These are phyloP conservation scores for Nemotelus nigrinus DNA, from an alignment of 2,888 invertebrate species.

Conservation along the genomic window DNA sequence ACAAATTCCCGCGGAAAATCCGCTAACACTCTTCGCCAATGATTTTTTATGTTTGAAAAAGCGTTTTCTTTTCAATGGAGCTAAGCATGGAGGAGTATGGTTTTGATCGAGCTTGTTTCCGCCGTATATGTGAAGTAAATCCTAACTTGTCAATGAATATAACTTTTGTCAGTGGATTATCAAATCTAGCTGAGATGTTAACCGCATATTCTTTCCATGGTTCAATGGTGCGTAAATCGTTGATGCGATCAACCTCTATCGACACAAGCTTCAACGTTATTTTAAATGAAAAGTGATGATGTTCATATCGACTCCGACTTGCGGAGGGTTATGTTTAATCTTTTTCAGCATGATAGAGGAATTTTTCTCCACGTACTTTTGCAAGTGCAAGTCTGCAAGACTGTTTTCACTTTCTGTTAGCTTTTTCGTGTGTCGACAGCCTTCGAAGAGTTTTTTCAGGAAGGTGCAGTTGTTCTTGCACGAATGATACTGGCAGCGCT, in stretches of 20 bases:
- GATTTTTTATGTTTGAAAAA: neutral
- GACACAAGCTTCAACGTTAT: neutral
- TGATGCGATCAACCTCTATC: neutral
- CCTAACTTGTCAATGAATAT: neutral
- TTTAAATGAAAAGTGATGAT: neutral
- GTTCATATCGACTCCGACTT: neutral
- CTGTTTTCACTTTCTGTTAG: neutral
- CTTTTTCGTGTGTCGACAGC: neutral
- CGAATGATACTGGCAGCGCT: neutral
- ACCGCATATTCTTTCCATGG: neutral
- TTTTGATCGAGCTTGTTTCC: neutral
- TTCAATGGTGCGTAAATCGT: neutral
- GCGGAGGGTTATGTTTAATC: neutral
- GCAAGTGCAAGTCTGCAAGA: neutral
- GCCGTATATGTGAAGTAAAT: neutral
- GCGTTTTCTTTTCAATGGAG: neutral
- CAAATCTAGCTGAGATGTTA: neutral
- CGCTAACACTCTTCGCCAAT: neutral
- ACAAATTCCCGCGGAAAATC: neutral
- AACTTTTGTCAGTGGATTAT: neutral
- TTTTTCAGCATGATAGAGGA: neutral
- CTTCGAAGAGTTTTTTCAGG: neutral
- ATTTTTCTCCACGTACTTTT: neutral
- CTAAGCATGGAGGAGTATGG: conserved; percentile 1
- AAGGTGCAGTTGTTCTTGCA: no score